A percentile compares a stretch with the other conserved stretches of the same genome.
Evolutionary conservation across 2,113 vertebrate species (phyloP).

Genomic region (Aleadryas rufinucha): DNA sequence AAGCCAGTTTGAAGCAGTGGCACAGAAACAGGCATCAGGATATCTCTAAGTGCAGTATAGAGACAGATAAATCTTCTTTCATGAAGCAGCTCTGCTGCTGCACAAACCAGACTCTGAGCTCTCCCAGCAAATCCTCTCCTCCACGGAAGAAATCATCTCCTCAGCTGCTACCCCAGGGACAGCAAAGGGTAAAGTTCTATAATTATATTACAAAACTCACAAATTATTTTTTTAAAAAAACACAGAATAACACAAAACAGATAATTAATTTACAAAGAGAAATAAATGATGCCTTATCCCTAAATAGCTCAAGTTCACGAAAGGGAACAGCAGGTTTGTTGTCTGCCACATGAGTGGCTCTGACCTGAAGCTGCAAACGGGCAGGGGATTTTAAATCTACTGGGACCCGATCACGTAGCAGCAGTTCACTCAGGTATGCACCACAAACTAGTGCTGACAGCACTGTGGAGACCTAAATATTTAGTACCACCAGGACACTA

Average conservation of each 20-base stretch:
- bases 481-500: background rate
- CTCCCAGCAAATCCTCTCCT: background rate
- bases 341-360: background rate
- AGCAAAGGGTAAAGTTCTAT: background rate
- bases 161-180: background rate
- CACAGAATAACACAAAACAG: background rate
- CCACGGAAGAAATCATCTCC: background rate
- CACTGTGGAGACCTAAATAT: background rate
- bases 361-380: background rate
- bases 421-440: background rate
- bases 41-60: background rate
- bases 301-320: background rate
- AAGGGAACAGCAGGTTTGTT: background rate
- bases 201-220: background rate
- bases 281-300: background rate
- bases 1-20: background rate
- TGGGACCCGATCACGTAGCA: fast-evolving
- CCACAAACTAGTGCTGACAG: background rate
- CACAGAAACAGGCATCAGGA: background rate
- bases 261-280: background rate
- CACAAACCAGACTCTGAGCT: background rate
- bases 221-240: background rate
- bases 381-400: background rate
- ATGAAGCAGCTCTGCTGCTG: background rate
- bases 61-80: background rate